Evolutionary conservation across 2,113 vertebrate species (phyloP).

Genomic region (Ochotona curzoniae): DNA sequence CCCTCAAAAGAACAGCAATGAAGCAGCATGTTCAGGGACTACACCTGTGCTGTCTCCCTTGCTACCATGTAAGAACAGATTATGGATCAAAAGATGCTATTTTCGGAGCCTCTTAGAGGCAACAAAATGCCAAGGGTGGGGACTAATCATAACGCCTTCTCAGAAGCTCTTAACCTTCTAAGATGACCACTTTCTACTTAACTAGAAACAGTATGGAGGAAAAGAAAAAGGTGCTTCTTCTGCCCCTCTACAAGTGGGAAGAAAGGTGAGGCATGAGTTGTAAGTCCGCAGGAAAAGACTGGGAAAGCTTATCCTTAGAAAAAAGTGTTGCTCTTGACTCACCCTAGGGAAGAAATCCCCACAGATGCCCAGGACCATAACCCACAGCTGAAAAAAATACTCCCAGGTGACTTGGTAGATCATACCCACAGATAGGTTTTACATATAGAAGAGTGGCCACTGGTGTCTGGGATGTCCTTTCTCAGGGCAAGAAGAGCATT

Average conservation of each 20-base stretch:
- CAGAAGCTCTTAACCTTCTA: slow-evolving; percentile 21
- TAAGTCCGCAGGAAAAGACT: not conserved
- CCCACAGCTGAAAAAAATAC: slow-evolving; percentile 47
- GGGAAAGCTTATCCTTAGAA: not conserved
- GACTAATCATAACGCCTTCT: not conserved
- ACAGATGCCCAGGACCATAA: not conserved
- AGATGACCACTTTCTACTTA: not conserved
- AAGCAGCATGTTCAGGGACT: not conserved
- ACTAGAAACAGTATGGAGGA: too few species aligned
- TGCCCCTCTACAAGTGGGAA: not conserved
- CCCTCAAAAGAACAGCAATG: not conserved
- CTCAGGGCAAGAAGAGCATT: slow-evolving; percentile 49
- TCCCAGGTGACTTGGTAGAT: not conserved
- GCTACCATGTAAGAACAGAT: not conserved
- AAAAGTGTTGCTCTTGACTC: not conserved
- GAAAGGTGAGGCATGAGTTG: not conserved
- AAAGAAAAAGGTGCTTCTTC: not conserved
- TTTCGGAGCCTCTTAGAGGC: not conserved
- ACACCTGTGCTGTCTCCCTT: not conserved
- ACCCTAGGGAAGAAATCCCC: slow-evolving; percentile 31
- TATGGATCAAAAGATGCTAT: not conserved
- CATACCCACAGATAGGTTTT: slow-evolving; percentile 62
- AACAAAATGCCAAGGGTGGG: not conserved
- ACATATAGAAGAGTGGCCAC: slow-evolving; percentile 37
- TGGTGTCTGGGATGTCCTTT: slow-evolving; percentile 25